Evolutionary conservation across 2,113 vertebrate species (phyloP), one percentile per base, ranked within the genome.

Genomic region (Anhinga rufa): DNA sequence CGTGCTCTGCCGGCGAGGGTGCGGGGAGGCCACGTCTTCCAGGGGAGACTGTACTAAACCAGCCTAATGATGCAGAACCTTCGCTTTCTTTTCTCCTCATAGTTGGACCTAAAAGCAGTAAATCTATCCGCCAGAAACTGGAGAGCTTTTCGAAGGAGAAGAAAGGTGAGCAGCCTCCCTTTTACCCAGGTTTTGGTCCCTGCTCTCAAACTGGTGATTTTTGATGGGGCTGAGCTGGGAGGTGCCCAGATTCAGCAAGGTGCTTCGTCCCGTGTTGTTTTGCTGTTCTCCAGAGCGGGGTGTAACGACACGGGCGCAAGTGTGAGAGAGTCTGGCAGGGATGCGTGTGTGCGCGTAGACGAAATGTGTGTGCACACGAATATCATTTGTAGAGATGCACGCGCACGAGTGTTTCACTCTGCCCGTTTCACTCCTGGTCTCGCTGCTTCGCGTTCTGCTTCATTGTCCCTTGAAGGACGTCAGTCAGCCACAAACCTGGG

Each of bases 121-220:
- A 98, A 93, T 98, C 98, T 4, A 95, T 99, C 54, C 95, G 98
- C 62, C 98, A 98, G 95, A 99, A 98, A 84, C 98, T 99, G 93
- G 99, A 99, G 93, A 98, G 98, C 19, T 98, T 99, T 68, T 98
- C 99, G 1, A 99, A 98, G 94, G 99, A 99, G 83, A 98, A 98
- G 97, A 99, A 98, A 90, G 98, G 99, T 95, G 97, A 98, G 97
- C 97, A 97, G 98, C 49, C 14, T 25, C 75, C 40, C 51, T 29
- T 6, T 12, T 3, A 4, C 29, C 19, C 8, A 2, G 25, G 8
- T 1, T 12, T 12, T 29, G 17, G 12, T 34, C 44, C 61, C 68
- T 31, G 52, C 42, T 71, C 34, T 21, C 4, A 1, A 4, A 7
- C 7, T 6, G 31, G 36, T 34, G 66, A 14, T 5, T 44, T 49